A percentile compares a stretch with the other conserved stretches of the same genome.
phyloP scores from a whole-genome alignment of 1,140 invertebrate species.

The Microplitis demolitor region DNA sequence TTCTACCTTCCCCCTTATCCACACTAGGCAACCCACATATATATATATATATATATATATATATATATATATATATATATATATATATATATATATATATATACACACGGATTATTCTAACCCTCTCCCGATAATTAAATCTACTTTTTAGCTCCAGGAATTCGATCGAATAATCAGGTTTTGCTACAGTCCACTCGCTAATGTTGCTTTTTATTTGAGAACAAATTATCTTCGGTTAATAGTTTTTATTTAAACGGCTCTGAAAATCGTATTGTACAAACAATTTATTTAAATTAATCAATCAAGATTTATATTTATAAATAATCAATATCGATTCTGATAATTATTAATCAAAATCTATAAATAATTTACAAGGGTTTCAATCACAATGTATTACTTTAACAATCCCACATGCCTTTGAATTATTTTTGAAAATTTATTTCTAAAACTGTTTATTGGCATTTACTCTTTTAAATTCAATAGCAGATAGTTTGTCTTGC shows the following conservation, averaged over 20 bases:
- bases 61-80: neutral
- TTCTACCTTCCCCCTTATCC: conserved; percentile 2
- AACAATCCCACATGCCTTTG: too few species aligned
- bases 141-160: conserved; percentile 48
- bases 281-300: neutral
- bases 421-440: too few species aligned
- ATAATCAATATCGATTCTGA: too few species aligned
- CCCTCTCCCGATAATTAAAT: conserved; percentile 48
- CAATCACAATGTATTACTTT: too few species aligned
- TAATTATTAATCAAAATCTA: too few species aligned
- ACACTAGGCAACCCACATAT: neutral
- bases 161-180: conserved; percentile 37
- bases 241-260: neutral
- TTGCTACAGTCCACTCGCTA: neutral
- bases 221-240: too few species aligned
- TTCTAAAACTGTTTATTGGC: too few species aligned
- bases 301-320: neutral
- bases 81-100: neutral
- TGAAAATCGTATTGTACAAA: neutral
- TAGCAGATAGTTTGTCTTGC: too few species aligned
- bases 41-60: neutral
- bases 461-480: too few species aligned
- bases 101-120: neutral
- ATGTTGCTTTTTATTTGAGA: neutral
- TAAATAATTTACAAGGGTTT: too few species aligned